Evolutionary conservation across 2,888 invertebrate genomes (phyloP), one percentile per base, ranked within the genome.

Genomic region (Linnaemya vulpina): DNA sequence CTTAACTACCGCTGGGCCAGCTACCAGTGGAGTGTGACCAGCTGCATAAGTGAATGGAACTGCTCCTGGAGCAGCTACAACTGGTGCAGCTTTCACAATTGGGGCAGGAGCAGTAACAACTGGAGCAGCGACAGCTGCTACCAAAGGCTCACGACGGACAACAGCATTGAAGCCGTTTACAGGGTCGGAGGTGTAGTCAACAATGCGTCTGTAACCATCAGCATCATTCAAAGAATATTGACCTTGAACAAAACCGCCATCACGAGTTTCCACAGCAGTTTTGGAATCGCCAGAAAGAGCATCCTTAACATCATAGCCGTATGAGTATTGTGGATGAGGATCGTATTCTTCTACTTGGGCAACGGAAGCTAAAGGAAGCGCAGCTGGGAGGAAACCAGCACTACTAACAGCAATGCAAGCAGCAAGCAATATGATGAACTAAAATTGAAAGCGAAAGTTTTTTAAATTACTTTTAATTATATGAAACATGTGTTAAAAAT

Each of bases 181-280:
- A 65, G 92, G 89, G 86, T 92, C 92, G 74, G 92, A 90, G 30
- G 92, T 91, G 83, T 92, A 92, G 87, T 92, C 92, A 62, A 92
- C 92, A 87, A 91, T 91, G 55, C 92, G 91, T 81, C 92, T 89
- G 78, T 90, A 90, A 13, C 93, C 93, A 89, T 93, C 93, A 82
- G 93, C 90, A 77, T 93, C 93, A 80, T 91, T 89, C 87, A 93
- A 87, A 4, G 93, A 92, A 88, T 93, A 93, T 87, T 93, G 93
- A 35, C 93, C 93, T 86, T 91, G 91, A n/a, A 93, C 93, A 22
- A 91, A 86, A 83, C 92, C 92, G 67, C 93, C 93, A 83, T 92
- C 91, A 63, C 93, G 92, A 30, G 89, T 90, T 87, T 93, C 93
- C 46, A 92, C 91, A 86, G 92, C 92, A 62, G 89, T 91, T 88